Evolutionary conservation across 2,888 invertebrate genomes (phyloP), one percentile per base, ranked within the genome.

Genomic region (Chymomyza fuscimana): DNA sequence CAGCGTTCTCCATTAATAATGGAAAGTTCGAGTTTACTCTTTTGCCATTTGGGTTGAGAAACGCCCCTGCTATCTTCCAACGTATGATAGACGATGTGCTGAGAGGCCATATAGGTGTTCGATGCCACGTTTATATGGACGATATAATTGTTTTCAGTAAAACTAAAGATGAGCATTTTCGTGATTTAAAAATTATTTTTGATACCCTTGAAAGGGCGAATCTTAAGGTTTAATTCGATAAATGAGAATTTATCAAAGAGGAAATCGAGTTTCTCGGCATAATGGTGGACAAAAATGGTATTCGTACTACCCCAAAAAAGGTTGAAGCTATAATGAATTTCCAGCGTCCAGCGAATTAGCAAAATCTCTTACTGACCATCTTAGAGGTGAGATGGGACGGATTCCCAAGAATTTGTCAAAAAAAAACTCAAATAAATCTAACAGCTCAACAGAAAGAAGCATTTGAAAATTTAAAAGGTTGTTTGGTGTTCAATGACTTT

Each of bases 351-450:
- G 9, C 12, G 15, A 64, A 16, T 46, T 72, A 7, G 50, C 62
- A n/a, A 72, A 65, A 56, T 68, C 65, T 15, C 52, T 69, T 12
- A 65, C 68, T 12, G 36, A 36, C 19, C 19, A 19, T 1, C 19
- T 19, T 19, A 19, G 52, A 58, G 60, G 66, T 22, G 66, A 51
- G 22, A 32, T 61, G 9, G 56, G 63, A 0, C 60, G 59, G n/a
- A 64, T 51, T 12, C 4, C 32, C 7, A 40, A 16, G n/a, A 12
- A 61, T n/a, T 19, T 51, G 4, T 69, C 25, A 5, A 29, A 54
- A 64, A 64, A 69, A 73, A 54, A 69, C 59, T 12, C 2, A 29
- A 51, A 60, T 73, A 9, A 12, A 52, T 5, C 50, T 72, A 15
- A 59, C 56, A 19, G 60, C 64, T 16, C 59, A 19, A 19, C 19